Percentiles rank a stretch among this genome's conserved stretches.
Conservation (phyloP, 1,140 invertebrate species). For the Halesus radiatus region DNA sequence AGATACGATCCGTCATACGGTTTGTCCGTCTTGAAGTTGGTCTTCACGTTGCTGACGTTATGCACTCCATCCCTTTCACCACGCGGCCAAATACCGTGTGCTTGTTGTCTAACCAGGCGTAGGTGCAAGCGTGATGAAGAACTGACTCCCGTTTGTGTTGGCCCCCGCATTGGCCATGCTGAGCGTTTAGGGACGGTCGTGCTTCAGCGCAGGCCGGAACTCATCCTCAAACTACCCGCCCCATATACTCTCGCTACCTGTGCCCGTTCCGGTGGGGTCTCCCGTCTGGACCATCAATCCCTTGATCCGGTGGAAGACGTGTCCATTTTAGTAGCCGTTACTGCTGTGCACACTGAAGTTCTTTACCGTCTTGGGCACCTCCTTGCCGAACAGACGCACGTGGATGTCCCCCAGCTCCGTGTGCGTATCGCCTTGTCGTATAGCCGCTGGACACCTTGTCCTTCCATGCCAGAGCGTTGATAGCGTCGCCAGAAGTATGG, state of each 20-base stretch:
- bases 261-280: slow-evolving; percentile 96
- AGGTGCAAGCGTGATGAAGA: slow-evolving; percentile 94
- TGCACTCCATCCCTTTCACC: slow-evolving; percentile 98
- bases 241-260: slow-evolving; percentile 98
- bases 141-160: slow-evolving; percentile 98
- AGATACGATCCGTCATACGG: slow-evolving; percentile 97
- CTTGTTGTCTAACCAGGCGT: slow-evolving; percentile 98
- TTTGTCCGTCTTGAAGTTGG: slow-evolving; percentile 98
- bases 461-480: slow-evolving; percentile 87
- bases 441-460: slow-evolving; percentile 82
- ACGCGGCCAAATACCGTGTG: slow-evolving; percentile 99
- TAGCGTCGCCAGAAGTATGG: slow-evolving; percentile 89
- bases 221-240: slow-evolving; percentile 99
- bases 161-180: slow-evolving; percentile 99
- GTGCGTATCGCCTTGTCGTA: slow-evolving; percentile 91
- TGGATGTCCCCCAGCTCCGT: slow-evolving; percentile 97
- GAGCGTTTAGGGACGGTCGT: slow-evolving; percentile 96
- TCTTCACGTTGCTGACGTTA: slow-evolving; percentile 95
- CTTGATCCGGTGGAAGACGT: slow-evolving; percentile 99
- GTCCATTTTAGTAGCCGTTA: slow-evolving; percentile 98
- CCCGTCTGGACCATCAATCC: slow-evolving; percentile 99
- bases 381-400: slow-evolving; percentile 92
- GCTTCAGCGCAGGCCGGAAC: slow-evolving; percentile 90
- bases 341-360: slow-evolving; percentile 98
- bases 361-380: slow-evolving; percentile 95